Evolutionary conservation across 30 jellyfish, hydroid and myxozoan genomes (phyloP), one percentile per base, ranked within the genome.

Genomic region (Sanderia malayensis): DNA sequence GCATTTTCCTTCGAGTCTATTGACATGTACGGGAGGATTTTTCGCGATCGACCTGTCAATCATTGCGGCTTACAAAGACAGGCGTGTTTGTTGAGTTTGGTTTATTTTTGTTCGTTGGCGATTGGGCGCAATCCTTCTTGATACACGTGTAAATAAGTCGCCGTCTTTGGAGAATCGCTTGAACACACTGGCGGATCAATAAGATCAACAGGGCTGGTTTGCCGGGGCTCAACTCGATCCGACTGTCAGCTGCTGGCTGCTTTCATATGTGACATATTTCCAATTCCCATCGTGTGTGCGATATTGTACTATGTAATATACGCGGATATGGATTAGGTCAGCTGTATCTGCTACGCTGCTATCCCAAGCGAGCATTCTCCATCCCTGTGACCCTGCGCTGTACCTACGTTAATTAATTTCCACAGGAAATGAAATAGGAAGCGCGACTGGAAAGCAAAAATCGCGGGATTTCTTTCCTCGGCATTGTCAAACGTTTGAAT

Each of bases 101-200:
- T 64, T 61, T 64, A 76, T 46, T 59, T 76, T 63, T 76, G 64
- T 49, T 49, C 18, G 6, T 4, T 19, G 7, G 63, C 62, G 80
- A 76, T 76, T 76, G 70, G 46, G 31, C 18, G 44, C 46, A 61
- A 76, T 76, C 80, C 63, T 30, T 34, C 58, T 37, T 62, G 87
- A 76, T 61, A 13, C 80, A 26, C 80, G 2, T n/a, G 53, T 63
- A 55, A 76, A 76, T 80, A 76, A 22, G 87, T 61, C 87, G 87
- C 87, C 62, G 62, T 76, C 87, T 62, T 76, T 76, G 67, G 70
- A 76, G 87, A 76, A 62, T 76, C 80, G 71, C 63, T 69, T 61
- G 25, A 52, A 80, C 47, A 76, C 71, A 61, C 61, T 19, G 57
- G 24, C 66, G 44, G 65, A 76, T 62, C 87, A 61, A 75, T 44